Evolutionary conservation across 2,888 invertebrate species (phyloP).

Genomic region (Leucoptera coffeella): DNA sequence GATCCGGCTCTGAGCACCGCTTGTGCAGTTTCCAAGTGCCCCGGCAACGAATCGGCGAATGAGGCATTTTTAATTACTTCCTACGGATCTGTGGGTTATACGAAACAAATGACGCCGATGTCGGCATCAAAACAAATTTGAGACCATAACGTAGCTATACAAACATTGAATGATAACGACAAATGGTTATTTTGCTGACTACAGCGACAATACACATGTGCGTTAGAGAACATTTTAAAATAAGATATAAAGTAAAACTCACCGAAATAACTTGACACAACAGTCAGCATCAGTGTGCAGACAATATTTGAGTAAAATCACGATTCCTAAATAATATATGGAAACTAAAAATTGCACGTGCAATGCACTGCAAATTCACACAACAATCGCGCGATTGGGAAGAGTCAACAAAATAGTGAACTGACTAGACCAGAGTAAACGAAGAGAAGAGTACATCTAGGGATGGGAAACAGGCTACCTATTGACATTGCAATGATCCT

Average conservation of each 20-base stretch:
- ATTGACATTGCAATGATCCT: too few relatives aligned
- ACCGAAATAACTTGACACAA: constrained; percentile 30
- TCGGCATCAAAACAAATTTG: constrained; percentile 2
- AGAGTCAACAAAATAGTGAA: too few relatives aligned
- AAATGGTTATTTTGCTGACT: constrained; percentile 46
- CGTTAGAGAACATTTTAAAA: too few relatives aligned
- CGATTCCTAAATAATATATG: too few relatives aligned
- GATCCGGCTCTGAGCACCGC: constrained; percentile 55
- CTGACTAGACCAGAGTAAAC: too few relatives aligned
- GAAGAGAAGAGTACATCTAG: too few relatives aligned
- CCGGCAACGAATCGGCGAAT: constrained; percentile 40
- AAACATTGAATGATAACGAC: constrained; percentile 17
- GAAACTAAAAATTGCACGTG: too few relatives aligned
- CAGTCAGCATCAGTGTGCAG: constrained; percentile 36
- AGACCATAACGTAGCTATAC: constrained; percentile 45
- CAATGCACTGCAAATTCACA: too few relatives aligned
- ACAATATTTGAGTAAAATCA: constrained; percentile 13
- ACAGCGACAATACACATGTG: background rate
- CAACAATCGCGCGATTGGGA: too few relatives aligned
- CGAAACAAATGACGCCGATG: constrained; percentile 38
- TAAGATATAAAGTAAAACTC: constrained; percentile 20
- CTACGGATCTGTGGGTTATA: constrained; percentile 45
- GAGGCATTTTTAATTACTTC: constrained; percentile 30
- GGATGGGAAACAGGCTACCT: too few relatives aligned
- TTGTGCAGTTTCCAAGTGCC: constrained; percentile 44